phyloP scores from a whole-genome alignment of 2,888 invertebrate genomes.

The Agrypnus murinus region DNA sequence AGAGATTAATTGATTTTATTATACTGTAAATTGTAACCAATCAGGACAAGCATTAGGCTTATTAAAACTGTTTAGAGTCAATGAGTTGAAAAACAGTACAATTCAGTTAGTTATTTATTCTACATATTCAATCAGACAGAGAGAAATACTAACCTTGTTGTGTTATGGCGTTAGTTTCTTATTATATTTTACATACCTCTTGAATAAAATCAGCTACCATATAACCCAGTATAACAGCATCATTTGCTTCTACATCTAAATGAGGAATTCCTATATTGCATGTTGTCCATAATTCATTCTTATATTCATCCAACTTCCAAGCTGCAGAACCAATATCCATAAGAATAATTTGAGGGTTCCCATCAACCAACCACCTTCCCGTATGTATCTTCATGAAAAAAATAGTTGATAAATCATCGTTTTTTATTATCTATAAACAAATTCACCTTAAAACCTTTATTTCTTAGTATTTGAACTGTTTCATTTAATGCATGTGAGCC shows the following conservation, averaged over 20 bases:
- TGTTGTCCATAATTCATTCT: constrained; percentile 94
- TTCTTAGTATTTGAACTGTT: constrained; percentile 86
- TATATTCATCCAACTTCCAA: constrained; percentile 96
- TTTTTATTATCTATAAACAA: constrained; percentile 62
- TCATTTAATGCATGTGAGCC: constrained; percentile 81
- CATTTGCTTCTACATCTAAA: constrained; percentile 96
- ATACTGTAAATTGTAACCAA: too few species aligned
- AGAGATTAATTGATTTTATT: too few species aligned
- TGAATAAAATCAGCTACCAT: constrained; percentile 94
- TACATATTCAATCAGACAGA: too few species aligned
- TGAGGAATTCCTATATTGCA: constrained; percentile 94
- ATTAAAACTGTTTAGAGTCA: too few species aligned
- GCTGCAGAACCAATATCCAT: constrained; percentile 98
- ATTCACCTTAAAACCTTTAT: constrained; percentile 87
- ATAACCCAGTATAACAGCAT: constrained; percentile 96
- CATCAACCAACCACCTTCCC: constrained; percentile 99
- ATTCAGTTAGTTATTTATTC: too few species aligned
- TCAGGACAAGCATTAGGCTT: too few species aligned
- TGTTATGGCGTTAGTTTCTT: too few species aligned
- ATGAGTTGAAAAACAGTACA: too few species aligned
- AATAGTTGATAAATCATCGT: constrained; percentile 9
- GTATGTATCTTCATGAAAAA: constrained; percentile 81
- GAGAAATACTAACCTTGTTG: too few species aligned
- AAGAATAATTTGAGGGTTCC: constrained; percentile 98
- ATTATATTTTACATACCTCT: constrained; percentile 76